These are phyloP conservation scores for Drosophila nigritarsus DNA, from an alignment of 2,888 invertebrate species.

Conservation along the genomic window DNA sequence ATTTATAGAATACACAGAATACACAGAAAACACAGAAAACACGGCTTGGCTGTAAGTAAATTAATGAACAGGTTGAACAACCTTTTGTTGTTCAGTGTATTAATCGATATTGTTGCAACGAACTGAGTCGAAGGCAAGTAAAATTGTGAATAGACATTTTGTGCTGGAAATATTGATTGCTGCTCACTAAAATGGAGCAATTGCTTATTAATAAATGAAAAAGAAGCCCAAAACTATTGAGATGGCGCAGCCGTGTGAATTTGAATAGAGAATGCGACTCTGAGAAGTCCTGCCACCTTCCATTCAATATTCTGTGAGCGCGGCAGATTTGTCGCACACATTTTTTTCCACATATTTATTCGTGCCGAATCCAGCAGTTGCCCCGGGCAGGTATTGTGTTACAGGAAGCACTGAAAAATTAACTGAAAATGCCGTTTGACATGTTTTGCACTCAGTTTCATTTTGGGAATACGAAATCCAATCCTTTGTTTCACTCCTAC, in stretches of 20 bases:
- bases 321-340: conserved; percentile 13
- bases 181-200: conserved; percentile 21
- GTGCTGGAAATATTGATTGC: conserved; percentile 43
- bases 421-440: conserved; percentile 44
- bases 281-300: neutral
- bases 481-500: neutral
- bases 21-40: no score
- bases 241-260: conserved; percentile 11
- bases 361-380: conserved; percentile 9
- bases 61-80: neutral
- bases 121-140: conserved; percentile 7
- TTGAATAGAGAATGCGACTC: conserved; percentile 32
- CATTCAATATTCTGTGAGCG: conserved; percentile 8
- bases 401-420: conserved; percentile 27
- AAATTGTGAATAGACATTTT: conserved; percentile 2
- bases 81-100: conserved; percentile 11
- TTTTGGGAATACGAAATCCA: conserved; percentile 31
- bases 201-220: conserved; percentile 52
- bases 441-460: conserved; percentile 52
- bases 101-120: conserved; percentile 29
- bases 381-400: conserved; percentile 25
- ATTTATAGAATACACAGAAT: neutral
- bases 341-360: conserved; percentile 21
- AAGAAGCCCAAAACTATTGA: conserved; percentile 11
- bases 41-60: no score